A percentile compares a stretch with the other conserved stretches of the same genome.
Evolutionary conservation across 2,113 vertebrate species (phyloP).

Genomic region (Gopherus flavomarginatus): DNA sequence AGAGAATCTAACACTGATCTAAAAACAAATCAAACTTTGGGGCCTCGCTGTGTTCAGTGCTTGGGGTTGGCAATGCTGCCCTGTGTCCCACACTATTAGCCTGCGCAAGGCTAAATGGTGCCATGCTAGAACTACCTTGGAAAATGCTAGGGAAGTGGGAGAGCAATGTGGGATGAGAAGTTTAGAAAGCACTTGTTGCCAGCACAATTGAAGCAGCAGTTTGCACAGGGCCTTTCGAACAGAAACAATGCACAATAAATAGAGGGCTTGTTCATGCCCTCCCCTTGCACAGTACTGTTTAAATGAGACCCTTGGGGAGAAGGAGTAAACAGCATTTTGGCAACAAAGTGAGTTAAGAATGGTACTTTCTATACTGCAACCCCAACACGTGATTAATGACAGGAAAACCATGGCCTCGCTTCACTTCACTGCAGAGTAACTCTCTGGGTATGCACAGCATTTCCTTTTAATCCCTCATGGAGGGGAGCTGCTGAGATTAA

Average conservation of each 20-base stretch:
- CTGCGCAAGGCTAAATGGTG: background rate
- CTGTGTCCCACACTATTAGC: background rate
- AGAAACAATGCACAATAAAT: slow-evolving; percentile 41
- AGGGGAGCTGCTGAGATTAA: slow-evolving; percentile 8
- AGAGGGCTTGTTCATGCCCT: slow-evolving; percentile 55
- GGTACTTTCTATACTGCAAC: slow-evolving; percentile 63
- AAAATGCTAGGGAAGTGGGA: background rate
- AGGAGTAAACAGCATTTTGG: slow-evolving; percentile 48
- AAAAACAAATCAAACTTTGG: background rate
- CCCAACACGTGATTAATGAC: slow-evolving; percentile 39
- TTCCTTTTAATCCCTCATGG: background rate
- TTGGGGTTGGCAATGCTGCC: background rate
- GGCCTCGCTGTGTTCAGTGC: background rate
- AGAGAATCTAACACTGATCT: background rate
- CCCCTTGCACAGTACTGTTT: slow-evolving; percentile 36
- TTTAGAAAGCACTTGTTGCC: slow-evolving; percentile 33
- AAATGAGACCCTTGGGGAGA: background rate
- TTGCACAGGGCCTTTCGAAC: slow-evolving; percentile 25
- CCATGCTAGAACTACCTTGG: background rate
- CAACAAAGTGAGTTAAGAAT: slow-evolving; percentile 57
- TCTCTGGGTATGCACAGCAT: slow-evolving; percentile 14
- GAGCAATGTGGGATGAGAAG: background rate
- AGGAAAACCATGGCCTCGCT: slow-evolving; percentile 52
- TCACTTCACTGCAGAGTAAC: slow-evolving; percentile 48
- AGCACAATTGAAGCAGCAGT: slow-evolving; percentile 48